Percentiles rank a stretch among this genome's conserved stretches.
Evolutionary conservation across 1,140 invertebrate genomes (phyloP).

Genomic region (Drosophila azteca): DNA sequence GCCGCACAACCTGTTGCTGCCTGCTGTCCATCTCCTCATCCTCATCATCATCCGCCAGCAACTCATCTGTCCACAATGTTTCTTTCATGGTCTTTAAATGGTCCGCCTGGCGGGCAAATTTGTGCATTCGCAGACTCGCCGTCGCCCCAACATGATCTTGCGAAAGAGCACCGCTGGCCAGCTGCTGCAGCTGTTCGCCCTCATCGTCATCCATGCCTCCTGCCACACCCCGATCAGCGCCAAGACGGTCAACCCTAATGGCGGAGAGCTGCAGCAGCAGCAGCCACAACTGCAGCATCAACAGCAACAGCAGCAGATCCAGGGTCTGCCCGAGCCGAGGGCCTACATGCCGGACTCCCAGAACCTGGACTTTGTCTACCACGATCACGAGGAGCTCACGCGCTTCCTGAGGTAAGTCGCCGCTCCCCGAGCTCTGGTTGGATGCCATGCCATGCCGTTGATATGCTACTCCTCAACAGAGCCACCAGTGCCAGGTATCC

Average conservation of each 20-base stretch:
- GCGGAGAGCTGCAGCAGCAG: conserved; percentile 35
- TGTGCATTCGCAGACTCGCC: conserved; percentile 68
- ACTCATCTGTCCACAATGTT: not conserved
- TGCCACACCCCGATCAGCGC: conserved; percentile 36
- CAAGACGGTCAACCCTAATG: conserved; percentile 51
- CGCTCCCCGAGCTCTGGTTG: too few relatives aligned
- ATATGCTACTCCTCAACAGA: conserved; percentile 22
- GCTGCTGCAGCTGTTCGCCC: conserved; percentile 22
- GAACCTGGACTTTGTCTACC: conserved; percentile 92
- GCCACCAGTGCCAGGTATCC: conserved; percentile 91
- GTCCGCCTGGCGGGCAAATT: conserved; percentile 40
- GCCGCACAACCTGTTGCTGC: conserved; percentile 63
- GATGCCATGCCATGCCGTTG: too few relatives aligned
- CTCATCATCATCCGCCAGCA: conserved; percentile 22
- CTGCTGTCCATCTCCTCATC: conserved; percentile 6
- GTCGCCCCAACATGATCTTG: conserved; percentile 68
- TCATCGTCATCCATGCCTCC: conserved; percentile 21
- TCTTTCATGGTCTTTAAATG: conserved; percentile 50
- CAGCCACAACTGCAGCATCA: conserved; percentile 2
- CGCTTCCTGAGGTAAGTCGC: conserved; percentile 87
- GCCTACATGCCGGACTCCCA: conserved; percentile 81
- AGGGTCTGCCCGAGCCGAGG: conserved; percentile 68
- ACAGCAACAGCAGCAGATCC: conserved; percentile 29
- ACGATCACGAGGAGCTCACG: conserved; percentile 94
- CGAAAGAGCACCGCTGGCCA: conserved; percentile 55